phyloP scores from a whole-genome alignment of 2,888 invertebrate species.

The Rhamnusium bicolor region DNA sequence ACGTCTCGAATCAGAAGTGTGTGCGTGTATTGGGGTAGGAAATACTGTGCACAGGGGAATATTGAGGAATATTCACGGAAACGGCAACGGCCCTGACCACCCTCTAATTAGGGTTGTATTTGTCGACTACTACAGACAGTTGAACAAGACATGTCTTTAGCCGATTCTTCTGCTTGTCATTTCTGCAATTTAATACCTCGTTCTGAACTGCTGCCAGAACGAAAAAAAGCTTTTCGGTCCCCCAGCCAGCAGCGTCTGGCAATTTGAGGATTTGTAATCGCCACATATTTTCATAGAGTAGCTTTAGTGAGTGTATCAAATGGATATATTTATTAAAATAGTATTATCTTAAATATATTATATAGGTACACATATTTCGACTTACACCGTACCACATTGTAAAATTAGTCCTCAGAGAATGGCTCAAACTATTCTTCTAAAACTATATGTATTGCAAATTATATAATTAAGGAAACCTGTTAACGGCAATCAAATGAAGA shows the following conservation, averaged over 20 bases:
- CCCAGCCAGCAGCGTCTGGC: slow-evolving; percentile 15
- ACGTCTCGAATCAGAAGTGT: slow-evolving; percentile 11
- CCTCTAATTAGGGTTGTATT: slow-evolving; percentile 29
- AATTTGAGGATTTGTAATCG: background rate
- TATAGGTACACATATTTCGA: too few relatives aligned
- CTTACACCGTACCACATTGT: too few relatives aligned
- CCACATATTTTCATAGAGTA: background rate
- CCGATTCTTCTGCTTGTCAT: slow-evolving; percentile 27
- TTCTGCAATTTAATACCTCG: slow-evolving; percentile 27
- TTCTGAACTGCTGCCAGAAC: background rate
- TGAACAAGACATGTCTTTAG: slow-evolving; percentile 12
- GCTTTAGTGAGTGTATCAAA: too few relatives aligned
- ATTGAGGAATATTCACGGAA: background rate
- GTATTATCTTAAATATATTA: too few relatives aligned
- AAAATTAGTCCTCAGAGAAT: too few relatives aligned
- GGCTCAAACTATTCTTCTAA: too few relatives aligned
- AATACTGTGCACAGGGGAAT: slow-evolving; percentile 12
- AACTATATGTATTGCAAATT: too few relatives aligned
- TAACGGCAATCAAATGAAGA: too few relatives aligned
- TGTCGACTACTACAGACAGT: slow-evolving; percentile 8
- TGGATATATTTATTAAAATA: too few relatives aligned
- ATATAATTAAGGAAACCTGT: too few relatives aligned
- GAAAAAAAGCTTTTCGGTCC: background rate
- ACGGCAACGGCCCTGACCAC: slow-evolving; percentile 21
- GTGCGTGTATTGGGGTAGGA: slow-evolving; percentile 31